A percentile compares a stretch with the other conserved stretches of the same genome.
phyloP scores from a whole-genome alignment of 2,888 invertebrate species.

The Parnassius glacialis region DNA sequence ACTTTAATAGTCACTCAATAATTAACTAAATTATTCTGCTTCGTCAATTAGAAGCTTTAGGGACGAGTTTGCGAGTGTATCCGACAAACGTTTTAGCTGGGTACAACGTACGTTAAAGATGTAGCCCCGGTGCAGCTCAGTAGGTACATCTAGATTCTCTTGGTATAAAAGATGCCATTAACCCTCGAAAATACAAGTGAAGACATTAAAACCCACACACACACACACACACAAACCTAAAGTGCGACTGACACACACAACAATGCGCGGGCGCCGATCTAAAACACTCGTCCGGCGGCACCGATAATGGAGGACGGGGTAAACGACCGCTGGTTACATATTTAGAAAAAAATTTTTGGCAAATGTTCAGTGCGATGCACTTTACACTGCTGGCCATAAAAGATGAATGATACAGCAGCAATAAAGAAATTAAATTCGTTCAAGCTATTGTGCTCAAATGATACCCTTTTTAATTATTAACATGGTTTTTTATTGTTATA shows the following conservation, averaged over 20 bases:
- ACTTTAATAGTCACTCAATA: no score
- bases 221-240: conserved; percentile 23
- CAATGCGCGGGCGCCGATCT: conserved; percentile 55
- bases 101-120: not conserved
- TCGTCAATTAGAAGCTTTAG: no score
- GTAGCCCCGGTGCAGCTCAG: not conserved
- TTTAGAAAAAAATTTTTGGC: conserved; percentile 82
- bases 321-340: conserved; percentile 67
- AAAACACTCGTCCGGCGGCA: conserved; percentile 62
- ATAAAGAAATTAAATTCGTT: no score
- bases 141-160: conserved; percentile 19
- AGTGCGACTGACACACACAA: conserved; percentile 30
- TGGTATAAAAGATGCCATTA: conserved; percentile 23
- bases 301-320: conserved; percentile 73
- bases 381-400: conserved; percentile 45
- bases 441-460: no score
- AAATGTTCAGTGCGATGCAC: conserved; percentile 68
- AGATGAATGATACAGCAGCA: no score
- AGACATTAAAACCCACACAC: conserved; percentile 25
- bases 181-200: conserved; percentile 29
- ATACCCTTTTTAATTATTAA: no score
- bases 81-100: not conserved
- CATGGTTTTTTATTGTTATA: no score
- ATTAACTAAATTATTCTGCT: no score
- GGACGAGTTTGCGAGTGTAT: no score